phyloP scores from a whole-genome alignment of 2,113 vertebrate species.

The Rhodinocichla rosea region DNA sequence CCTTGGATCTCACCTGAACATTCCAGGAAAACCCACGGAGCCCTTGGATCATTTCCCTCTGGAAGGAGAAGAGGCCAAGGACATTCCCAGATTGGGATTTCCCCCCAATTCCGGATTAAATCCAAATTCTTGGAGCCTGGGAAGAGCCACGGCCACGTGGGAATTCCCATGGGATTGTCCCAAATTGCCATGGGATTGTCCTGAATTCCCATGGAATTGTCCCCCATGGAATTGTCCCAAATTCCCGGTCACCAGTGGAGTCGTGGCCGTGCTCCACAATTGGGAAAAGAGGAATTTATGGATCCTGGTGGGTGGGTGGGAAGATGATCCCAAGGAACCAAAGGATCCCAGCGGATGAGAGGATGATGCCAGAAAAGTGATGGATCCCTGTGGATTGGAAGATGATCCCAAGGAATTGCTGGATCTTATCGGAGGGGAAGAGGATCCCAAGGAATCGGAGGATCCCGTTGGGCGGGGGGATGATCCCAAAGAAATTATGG shows the following conservation, averaged over 20 bases:
- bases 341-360: accelerated
- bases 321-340: accelerated
- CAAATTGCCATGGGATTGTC: neutral
- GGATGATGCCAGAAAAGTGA: neutral
- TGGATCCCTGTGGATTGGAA: no score
- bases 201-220: neutral
- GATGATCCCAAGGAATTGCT: no score
- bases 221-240: no score
- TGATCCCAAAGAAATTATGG: neutral
- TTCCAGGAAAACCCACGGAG: neutral
- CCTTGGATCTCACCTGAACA: accelerated
- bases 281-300: neutral
- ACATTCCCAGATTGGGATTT: neutral
- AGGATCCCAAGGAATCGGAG: neutral
- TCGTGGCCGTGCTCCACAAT: accelerated
- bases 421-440: no score
- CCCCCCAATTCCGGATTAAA: accelerated
- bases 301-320: accelerated
- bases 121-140: accelerated
- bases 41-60: accelerated
- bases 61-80: neutral
- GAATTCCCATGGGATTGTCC: neutral
- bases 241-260: no score
- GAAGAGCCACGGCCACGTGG: accelerated
- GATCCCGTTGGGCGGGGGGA: accelerated